These are phyloP conservation scores for Pimephales promelas DNA, from an alignment of 2,113 vertebrate species.

Conservation along the genomic window DNA sequence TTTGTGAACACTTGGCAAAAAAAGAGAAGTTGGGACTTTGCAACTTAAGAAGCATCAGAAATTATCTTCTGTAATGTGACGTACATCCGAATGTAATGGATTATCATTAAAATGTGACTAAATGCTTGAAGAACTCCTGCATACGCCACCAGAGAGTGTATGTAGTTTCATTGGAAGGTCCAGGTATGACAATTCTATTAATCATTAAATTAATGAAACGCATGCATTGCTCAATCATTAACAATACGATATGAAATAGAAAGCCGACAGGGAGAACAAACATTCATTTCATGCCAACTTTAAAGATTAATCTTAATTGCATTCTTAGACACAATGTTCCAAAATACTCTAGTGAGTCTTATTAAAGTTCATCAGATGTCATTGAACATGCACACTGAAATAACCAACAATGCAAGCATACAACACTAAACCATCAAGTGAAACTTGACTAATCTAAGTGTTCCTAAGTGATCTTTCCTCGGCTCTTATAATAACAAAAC, in stretches of 20 bases:
- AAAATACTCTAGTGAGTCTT: neutral
- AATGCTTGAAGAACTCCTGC: too few relatives aligned
- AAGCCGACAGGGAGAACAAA: neutral
- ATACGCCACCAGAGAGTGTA: too few relatives aligned
- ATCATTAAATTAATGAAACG: too few relatives aligned
- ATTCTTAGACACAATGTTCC: neutral
- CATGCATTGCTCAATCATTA: too few relatives aligned
- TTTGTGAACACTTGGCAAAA: neutral
- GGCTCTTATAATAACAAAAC: neutral
- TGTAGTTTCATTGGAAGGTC: too few relatives aligned
- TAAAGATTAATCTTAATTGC: neutral
- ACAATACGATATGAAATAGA: neutral
- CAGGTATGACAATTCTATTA: too few relatives aligned
- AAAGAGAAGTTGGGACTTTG: neutral
- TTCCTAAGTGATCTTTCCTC: neutral
- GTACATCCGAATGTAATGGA: neutral
- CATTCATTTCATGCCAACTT: neutral
- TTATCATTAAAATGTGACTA: neutral
- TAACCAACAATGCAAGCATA: neutral
- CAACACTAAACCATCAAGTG: neutral
- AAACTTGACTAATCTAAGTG: neutral
- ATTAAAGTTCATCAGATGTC: neutral
- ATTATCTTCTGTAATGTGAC: neutral
- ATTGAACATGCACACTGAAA: neutral
- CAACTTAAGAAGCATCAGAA: neutral